Evolutionary conservation across 2,888 invertebrate genomes (phyloP), one percentile per base, ranked within the genome.

Genomic region (Tinea trinotella): DNA sequence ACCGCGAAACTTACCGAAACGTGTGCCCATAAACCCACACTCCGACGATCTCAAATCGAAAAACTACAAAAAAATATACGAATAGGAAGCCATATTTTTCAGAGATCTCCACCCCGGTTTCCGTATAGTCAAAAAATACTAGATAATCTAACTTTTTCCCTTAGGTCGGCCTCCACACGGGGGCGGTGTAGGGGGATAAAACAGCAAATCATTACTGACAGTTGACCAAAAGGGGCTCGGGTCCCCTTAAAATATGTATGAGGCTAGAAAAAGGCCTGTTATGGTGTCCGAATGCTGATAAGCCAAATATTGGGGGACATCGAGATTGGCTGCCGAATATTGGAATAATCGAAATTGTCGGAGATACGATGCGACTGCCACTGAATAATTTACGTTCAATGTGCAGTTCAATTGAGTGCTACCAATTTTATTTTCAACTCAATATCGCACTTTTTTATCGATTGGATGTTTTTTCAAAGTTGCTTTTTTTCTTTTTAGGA

Each of bases 271-370:
- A 74, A 80, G 75, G 77, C 76, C 76, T 79, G 84, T 83, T 84
- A 83, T 84, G 84, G 83, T 85, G 85, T 85, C 85, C 85, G 85
- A 85, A 85, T 83, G 82, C 75, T 83, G 85, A 85, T 85, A 85
- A 85, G 85, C 82, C 80, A 77, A 78, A 79, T 71, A 71, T 75
- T 68, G 77, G 80, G 74, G 74, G 75, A 66, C 60, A 66, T 60
- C 40, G 70, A 78, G 77, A 76, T 79, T 76, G 76, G 76, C 69
- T 74, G 68, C 20, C 40, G 19, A 19, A 48, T 50, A 24, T 24
- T 50, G 24, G 50, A 22, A 24, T 50, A 18, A 15, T 50, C 50
- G 50, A 15, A 24, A 50, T 50, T 50, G n/a, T 24, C 20, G 17
- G 46, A 40, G 40, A 40, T 40, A 15, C 40, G 13, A 46, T 24